Conservation (phyloP, 2,797 vertebrate species). For the Scyliorhinus canicula region DNA sequence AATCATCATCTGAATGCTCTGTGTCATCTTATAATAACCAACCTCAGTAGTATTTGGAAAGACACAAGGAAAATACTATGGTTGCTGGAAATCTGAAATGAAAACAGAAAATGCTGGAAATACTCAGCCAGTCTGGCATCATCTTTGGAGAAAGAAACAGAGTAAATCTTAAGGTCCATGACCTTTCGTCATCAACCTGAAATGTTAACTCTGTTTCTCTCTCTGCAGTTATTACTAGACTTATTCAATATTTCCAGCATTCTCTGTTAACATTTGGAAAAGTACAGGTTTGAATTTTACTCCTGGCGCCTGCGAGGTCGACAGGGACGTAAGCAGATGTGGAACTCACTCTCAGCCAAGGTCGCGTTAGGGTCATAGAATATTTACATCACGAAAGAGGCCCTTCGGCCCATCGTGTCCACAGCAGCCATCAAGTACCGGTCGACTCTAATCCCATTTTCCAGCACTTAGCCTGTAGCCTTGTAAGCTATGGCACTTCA, state of each 20-base stretch:
- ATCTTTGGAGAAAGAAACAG: background rate
- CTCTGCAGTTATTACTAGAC: too few species aligned
- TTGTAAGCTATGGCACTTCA: too few species aligned
- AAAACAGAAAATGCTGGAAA: background rate
- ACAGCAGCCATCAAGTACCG: too few species aligned
- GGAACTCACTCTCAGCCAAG: too few species aligned
- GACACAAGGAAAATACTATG: background rate
- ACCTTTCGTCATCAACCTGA: background rate
- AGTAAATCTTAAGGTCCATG: background rate
- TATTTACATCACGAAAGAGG: too few species aligned
- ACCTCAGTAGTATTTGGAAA: constrained; percentile 7
- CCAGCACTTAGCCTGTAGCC: too few species aligned
- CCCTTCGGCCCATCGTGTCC: too few species aligned
- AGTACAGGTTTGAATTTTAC: background rate
- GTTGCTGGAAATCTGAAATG: background rate
- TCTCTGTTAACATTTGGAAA: background rate
- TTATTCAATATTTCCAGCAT: background rate
- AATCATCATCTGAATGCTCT: background rate
- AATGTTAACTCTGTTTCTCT: background rate
- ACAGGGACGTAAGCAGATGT: too few species aligned
- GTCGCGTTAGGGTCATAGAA: too few species aligned
- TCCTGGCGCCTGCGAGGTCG: too few species aligned
- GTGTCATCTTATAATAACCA: background rate
- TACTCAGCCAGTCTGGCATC: background rate
- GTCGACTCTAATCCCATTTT: too few species aligned